Conservation (phyloP, 2,797 vertebrate species). For the Menidia menidia region DNA sequence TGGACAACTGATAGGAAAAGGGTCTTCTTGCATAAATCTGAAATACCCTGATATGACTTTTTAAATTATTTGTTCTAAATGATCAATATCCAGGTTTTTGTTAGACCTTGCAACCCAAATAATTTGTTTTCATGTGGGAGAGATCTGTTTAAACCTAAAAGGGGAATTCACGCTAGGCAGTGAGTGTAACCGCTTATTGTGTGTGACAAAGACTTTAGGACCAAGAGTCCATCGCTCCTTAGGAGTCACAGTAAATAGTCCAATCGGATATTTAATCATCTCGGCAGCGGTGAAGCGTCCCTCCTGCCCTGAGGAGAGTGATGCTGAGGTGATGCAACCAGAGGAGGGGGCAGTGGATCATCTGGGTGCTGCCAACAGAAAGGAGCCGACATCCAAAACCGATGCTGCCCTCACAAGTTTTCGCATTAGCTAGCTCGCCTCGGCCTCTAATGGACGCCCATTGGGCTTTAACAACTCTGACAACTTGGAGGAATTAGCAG, state of each 20-base stretch:
- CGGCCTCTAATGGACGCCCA: slow-evolving; percentile 33
- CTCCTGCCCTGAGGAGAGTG: slow-evolving; percentile 26
- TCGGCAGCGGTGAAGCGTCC: not conserved
- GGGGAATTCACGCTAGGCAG: not conserved
- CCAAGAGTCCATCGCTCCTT: not conserved
- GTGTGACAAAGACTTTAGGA: not conserved
- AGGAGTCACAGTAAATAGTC: slow-evolving; percentile 1
- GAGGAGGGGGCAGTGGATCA: slow-evolving; percentile 65
- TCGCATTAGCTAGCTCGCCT: slow-evolving; percentile 11
- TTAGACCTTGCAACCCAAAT: no score
- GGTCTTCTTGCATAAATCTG: no score
- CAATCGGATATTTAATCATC: not conserved
- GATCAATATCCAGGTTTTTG: no score
- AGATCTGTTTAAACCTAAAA: not conserved
- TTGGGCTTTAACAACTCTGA: not conserved
- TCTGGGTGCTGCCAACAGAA: slow-evolving; percentile 59
- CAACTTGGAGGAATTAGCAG: slow-evolving; percentile 17
- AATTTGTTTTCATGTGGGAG: not conserved
- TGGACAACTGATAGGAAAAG: no score
- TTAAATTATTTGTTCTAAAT: no score
- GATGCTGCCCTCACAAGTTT: slow-evolving; percentile 49
- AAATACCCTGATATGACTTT: no score
- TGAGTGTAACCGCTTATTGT: not conserved
- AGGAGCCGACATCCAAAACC: slow-evolving; percentile 52
- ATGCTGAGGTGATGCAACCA: slow-evolving; percentile 77